Conservation (phyloP, 2,888 invertebrate genomes). For the Amphipoea oculea region DNA sequence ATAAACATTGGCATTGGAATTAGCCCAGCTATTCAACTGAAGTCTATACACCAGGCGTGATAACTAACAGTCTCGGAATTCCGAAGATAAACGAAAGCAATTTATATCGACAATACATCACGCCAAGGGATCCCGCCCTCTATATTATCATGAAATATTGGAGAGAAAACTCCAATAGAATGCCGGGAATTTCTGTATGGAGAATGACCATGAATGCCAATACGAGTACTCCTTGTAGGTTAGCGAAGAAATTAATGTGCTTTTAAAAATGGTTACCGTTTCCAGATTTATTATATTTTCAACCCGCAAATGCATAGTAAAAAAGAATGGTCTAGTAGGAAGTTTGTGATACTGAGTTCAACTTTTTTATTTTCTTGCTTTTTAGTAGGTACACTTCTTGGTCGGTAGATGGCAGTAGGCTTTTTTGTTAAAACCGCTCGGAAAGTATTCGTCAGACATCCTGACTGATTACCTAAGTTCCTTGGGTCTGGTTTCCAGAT, state of each 20-base stretch:
- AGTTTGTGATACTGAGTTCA: too few species aligned
- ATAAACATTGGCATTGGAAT: neutral
- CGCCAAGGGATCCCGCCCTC: slow-evolving; percentile 32
- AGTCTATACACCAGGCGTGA: slow-evolving; percentile 20
- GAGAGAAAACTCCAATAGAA: slow-evolving; percentile 36
- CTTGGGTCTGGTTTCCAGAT: neutral
- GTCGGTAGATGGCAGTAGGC: neutral
- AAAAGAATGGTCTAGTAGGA: neutral
- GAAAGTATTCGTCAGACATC: neutral
- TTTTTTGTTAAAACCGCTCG: neutral
- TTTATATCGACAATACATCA: slow-evolving; percentile 59
- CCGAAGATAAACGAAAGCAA: slow-evolving; percentile 52
- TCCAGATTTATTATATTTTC: neutral
- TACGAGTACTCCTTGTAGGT: slow-evolving; percentile 4
- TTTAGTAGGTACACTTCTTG: neutral
- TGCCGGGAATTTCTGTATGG: slow-evolving; percentile 13
- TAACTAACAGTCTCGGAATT: slow-evolving; percentile 35
- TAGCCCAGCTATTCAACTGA: slow-evolving; percentile 5
- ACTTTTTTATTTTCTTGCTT: neutral
- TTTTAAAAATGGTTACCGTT: neutral
- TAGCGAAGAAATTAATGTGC: neutral
- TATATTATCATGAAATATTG: slow-evolving; percentile 54
- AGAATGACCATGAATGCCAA: slow-evolving; percentile 19
- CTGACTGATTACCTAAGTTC: neutral
- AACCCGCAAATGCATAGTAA: neutral